Percentiles rank a stretch among this genome's conserved stretches.
These are phyloP conservation scores for Operophtera brumata DNA, from an alignment of 2,888 invertebrate species.

Conservation along the genomic window DNA sequence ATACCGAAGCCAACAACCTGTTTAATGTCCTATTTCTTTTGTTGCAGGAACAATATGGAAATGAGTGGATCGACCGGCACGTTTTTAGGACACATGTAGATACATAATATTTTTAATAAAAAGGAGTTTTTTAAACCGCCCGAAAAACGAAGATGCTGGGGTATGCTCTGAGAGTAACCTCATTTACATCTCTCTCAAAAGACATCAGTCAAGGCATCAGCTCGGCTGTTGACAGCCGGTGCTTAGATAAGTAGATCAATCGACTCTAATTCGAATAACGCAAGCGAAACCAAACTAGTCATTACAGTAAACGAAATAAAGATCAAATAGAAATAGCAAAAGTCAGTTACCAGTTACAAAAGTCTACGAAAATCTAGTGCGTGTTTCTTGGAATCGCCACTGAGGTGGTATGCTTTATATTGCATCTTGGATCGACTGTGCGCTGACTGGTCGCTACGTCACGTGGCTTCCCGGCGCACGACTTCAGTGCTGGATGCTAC, in stretches of 20 bases:
- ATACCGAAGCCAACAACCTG: constrained; percentile 49
- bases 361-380: constrained; percentile 49
- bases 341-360: constrained; percentile 67
- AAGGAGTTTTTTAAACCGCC: constrained; percentile 51
- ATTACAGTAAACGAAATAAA: constrained; percentile 48
- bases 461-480: constrained; percentile 82
- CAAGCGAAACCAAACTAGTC: constrained; percentile 64
- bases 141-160: constrained; percentile 76
- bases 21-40: constrained; percentile 59
- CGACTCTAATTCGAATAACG: constrained; percentile 40
- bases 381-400: constrained; percentile 62
- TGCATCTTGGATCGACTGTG: constrained; percentile 80
- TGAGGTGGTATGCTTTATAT: constrained; percentile 79
- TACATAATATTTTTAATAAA: constrained; percentile 42
- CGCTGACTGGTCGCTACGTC: constrained; percentile 82
- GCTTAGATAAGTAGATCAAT: constrained; percentile 74
- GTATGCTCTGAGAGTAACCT: constrained; percentile 73
- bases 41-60: constrained; percentile 76
- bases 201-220: constrained; percentile 54
- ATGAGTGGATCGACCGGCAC: constrained; percentile 46
- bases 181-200: constrained; percentile 55
- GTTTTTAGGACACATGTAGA: constrained; percentile 47
- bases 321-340: constrained; percentile 50
- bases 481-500: constrained; percentile 84
- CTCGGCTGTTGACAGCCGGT: constrained; percentile 77